A percentile compares a stretch with the other conserved stretches of the same genome.
Evolutionary conservation across 2,113 vertebrate genomes (phyloP).

Genomic region (Platycercus adscitus): DNA sequence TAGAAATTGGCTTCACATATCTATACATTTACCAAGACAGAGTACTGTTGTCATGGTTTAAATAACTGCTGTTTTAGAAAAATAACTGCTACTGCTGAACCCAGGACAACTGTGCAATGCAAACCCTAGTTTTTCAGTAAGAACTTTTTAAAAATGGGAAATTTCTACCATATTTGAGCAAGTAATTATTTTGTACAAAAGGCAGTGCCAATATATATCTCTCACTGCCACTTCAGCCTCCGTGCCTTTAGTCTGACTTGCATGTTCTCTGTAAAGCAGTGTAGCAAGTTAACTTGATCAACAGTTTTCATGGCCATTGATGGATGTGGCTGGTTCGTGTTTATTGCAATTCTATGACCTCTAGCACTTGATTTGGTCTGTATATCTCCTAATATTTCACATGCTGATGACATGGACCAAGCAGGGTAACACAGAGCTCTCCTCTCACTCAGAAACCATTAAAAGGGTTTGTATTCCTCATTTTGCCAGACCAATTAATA

Average conservation of each 20-base stretch:
- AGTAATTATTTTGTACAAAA: neutral
- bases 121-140: neutral
- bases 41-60: neutral
- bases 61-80: too few species aligned
- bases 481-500: neutral
- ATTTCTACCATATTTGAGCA: neutral
- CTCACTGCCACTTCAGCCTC: neutral
- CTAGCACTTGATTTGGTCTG: neutral
- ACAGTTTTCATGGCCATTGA: neutral
- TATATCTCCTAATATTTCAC: neutral
- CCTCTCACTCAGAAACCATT: neutral
- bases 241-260: neutral
- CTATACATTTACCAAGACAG: neutral
- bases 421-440: neutral
- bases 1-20: neutral
- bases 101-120: neutral
- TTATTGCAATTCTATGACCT: neutral
- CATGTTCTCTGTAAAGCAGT: neutral
- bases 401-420: neutral
- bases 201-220: neutral
- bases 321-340: fast-evolving
- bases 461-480: neutral
- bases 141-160: neutral
- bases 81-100: too few species aligned
- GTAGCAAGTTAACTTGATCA: neutral